A percentile compares a stretch with the other conserved stretches of the same genome.
phyloP scores from a whole-genome alignment of 1,140 invertebrate genomes.

The Diploscapter pachys region DNA sequence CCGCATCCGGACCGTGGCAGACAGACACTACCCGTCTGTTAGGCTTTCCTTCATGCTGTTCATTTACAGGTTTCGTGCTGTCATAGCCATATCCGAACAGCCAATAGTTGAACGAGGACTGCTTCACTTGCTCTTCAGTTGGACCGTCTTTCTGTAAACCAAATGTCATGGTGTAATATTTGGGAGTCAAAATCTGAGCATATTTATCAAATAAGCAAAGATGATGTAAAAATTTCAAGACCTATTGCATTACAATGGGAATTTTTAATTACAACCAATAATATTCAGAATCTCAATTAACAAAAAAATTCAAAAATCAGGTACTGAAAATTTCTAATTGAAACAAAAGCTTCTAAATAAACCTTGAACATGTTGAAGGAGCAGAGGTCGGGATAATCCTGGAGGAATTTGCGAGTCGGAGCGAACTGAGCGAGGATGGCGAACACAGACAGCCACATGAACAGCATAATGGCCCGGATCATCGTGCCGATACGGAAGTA shows the following conservation, averaged over 20 bases:
- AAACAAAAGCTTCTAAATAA: background rate
- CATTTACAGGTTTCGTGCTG: slow-evolving; percentile 66
- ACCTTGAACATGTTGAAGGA: slow-evolving; percentile 49
- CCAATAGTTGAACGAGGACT: slow-evolving; percentile 55
- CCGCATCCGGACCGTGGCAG: slow-evolving; percentile 68
- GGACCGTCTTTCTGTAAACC: slow-evolving; percentile 39
- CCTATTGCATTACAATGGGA: background rate
- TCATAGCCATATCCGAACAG: slow-evolving; percentile 73
- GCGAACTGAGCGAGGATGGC: slow-evolving; percentile 68
- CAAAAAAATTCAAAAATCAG: background rate
- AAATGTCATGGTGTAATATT: too few species aligned
- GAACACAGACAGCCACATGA: slow-evolving; percentile 68
- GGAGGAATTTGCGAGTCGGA: slow-evolving; percentile 54
- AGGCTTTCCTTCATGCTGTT: slow-evolving; percentile 65
- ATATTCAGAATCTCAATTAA: background rate
- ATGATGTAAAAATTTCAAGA: too few species aligned
- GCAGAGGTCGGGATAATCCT: slow-evolving; percentile 52
- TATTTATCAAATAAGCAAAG: background rate
- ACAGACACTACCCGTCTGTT: slow-evolving; percentile 69
- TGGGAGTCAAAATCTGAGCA: background rate
- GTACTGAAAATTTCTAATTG: slow-evolving; percentile 7
- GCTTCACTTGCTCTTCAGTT: slow-evolving; percentile 47
- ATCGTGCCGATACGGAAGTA: slow-evolving; percentile 59
- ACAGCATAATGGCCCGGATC: slow-evolving; percentile 60
- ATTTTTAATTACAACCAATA: background rate